Percentiles rank a stretch among this genome's conserved stretches.
Conservation (phyloP, 2,797 vertebrate species). For the Parauchenoglanis ngamensis region DNA sequence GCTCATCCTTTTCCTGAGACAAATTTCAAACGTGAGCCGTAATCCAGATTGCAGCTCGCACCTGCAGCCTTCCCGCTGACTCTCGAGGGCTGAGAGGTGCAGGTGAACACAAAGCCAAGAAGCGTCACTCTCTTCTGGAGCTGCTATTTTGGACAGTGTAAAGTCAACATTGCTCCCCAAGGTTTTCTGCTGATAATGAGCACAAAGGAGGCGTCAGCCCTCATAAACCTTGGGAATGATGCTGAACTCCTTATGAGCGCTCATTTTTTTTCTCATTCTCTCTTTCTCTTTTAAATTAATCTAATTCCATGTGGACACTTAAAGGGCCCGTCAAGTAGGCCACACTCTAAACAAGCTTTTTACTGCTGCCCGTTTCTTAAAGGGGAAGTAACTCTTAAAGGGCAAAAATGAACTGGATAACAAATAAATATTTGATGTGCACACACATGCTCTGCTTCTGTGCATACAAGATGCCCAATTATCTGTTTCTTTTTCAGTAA, state of each 20-base stretch:
- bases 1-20: constrained; percentile 32
- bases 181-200: constrained; percentile 81
- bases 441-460: neutral
- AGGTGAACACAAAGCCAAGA: constrained; percentile 59
- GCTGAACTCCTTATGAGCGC: constrained; percentile 69
- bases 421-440: constrained; percentile 20
- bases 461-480: neutral
- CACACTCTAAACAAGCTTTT: constrained; percentile 65
- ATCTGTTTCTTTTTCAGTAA: neutral
- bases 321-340: constrained; percentile 70
- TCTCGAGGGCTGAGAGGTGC: constrained; percentile 60
- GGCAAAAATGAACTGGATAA: constrained; percentile 3
- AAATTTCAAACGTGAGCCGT: constrained; percentile 37
- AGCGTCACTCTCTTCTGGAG: constrained; percentile 62
- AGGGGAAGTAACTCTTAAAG: constrained; percentile 31
- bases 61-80: constrained; percentile 35
- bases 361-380: constrained; percentile 58
- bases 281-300: constrained; percentile 76
- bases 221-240: constrained; percentile 73
- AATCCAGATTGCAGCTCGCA: constrained; percentile 29
- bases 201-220: constrained; percentile 78
- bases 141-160: constrained; percentile 75
- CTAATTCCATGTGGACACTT: constrained; percentile 71
- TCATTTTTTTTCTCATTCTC: constrained; percentile 58
- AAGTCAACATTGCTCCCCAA: constrained; percentile 77